A percentile compares a stretch with the other conserved stretches of the same genome.
Evolutionary conservation across 1,140 invertebrate species (phyloP).

Genomic region (Hycleus cichorii): DNA sequence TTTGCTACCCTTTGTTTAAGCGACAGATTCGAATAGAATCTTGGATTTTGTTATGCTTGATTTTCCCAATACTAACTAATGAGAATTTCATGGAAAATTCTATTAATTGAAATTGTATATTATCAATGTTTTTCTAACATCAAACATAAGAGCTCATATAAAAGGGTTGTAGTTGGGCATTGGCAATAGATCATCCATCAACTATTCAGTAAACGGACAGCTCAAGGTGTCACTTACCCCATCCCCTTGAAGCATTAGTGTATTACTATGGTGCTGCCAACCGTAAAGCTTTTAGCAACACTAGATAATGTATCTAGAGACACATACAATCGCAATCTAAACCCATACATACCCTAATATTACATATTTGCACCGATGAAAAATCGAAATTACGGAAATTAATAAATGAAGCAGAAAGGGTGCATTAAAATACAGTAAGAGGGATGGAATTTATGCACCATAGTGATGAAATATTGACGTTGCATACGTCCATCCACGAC

Average conservation of each 20-base stretch:
- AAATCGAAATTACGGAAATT: no score
- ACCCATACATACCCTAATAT: no score
- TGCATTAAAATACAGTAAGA: no score
- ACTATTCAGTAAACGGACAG: constrained; percentile 26
- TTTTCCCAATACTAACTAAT: no score
- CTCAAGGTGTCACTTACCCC: constrained; percentile 30
- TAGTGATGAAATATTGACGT: not conserved
- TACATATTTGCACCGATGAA: no score
- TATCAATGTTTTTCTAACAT: no score
- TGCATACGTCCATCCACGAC: constrained; percentile 5
- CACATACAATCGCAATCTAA: no score
- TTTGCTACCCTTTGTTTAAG: constrained; percentile 38
- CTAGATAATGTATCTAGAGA: constrained; percentile 13
- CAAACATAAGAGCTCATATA: not conserved
- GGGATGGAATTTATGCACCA: no score
- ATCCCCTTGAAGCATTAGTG: constrained; percentile 26
- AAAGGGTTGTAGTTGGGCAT: constrained; percentile 14
- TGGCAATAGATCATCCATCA: constrained; percentile 24
- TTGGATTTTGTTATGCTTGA: not conserved
- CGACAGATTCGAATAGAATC: constrained; percentile 29
- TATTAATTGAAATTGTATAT: no score
- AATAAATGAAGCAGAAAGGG: no score
- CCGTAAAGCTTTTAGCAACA: constrained; percentile 23
- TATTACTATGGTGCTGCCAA: constrained; percentile 24
- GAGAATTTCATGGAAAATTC: no score